Evolutionary conservation across 2,797 vertebrate species (phyloP), one percentile per base, ranked within the genome.

Genomic region (Gambusia yucatana): DNA sequence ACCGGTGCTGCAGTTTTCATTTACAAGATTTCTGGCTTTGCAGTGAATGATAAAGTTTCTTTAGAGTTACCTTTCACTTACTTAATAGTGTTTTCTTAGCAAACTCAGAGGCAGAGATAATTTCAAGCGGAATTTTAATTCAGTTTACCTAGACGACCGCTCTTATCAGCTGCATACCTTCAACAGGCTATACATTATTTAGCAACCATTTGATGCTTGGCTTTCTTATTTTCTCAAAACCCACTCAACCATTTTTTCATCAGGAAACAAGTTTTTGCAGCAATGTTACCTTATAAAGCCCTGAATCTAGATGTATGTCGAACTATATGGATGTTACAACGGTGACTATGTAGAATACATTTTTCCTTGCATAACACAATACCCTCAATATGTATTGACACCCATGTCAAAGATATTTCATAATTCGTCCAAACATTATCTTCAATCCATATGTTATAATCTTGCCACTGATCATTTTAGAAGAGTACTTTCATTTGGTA

Each of bases 11-110:
- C 77, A 77, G 57, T 52, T 76, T 70, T 55, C 55, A 65, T 77
- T 88, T 78, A 82, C n/a, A 78, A 50, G 47, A 78, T 77, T 73
- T 67, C 72, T 67, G 65, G 52, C 50, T 81, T 78, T 75, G 61
- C 63, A 25, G 6, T 3, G 41, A 17, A 81, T 86, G 43, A 73
- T 79, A 17, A 73, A 75, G 48, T 76, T 81, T 72, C 47, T 80
- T 78, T 73, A n/a, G 28, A 41, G 9, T 50, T 44, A 65, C 72
- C 47, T 39, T 59, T 82, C 41, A 67, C 41, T 48, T 36, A 61
- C 41, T 46, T 41, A 61, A 81, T 69, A 13, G 33, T 25, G n/a
- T 36, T 63, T 39, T 80, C n/a, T 20, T 30, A 41, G 47, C 22
- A 61, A 87, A 79, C 22, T 11, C 22, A 46, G 76, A 73, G 1